Percentiles rank a stretch among this genome's conserved stretches.
Evolutionary conservation across 2,888 invertebrate species (phyloP).

Genomic region (Zaprionus bogoriensis): DNA sequence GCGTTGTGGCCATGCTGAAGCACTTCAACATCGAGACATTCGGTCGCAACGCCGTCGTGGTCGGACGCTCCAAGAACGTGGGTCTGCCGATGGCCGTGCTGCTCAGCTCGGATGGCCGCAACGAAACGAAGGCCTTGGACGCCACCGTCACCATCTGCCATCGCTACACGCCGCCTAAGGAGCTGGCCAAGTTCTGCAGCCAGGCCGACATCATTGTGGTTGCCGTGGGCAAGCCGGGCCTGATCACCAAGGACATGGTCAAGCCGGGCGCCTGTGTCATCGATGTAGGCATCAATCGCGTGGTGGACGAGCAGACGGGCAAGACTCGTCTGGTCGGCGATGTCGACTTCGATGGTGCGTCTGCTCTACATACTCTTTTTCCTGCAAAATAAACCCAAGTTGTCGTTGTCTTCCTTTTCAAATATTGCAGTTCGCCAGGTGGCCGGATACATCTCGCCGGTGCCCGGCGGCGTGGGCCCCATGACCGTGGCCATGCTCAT

Average conservation of each 20-base stretch:
- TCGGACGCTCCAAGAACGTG: conserved; percentile 95
- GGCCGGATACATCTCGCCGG: conserved; percentile 94
- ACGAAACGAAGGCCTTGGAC: conserved; percentile 90
- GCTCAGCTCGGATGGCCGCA: conserved; percentile 89
- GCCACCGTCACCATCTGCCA: conserved; percentile 96
- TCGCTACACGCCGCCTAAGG: conserved; percentile 91
- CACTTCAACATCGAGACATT: conserved; percentile 88
- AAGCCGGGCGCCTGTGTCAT: conserved; percentile 94
- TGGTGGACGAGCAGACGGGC: conserved; percentile 86
- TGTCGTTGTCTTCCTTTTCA: conserved; percentile 81
- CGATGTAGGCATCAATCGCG: conserved; percentile 93
- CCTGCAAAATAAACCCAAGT: neutral
- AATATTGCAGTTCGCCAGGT: conserved; percentile 89
- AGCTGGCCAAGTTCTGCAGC: conserved; percentile 87
- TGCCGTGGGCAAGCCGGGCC: conserved; percentile 87
- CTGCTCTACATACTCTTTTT: too few relatives aligned
- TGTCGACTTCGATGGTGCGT: conserved; percentile 91
- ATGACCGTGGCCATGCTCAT: conserved; percentile 97
- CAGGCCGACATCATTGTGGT: conserved; percentile 82
- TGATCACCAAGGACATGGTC: conserved; percentile 92
- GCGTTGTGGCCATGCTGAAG: conserved; percentile 83
- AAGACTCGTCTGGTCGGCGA: conserved; percentile 92
- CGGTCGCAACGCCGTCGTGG: conserved; percentile 94
- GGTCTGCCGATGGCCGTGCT: conserved; percentile 94
- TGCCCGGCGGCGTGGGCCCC: conserved; percentile 96